Percentiles rank a stretch among this genome's conserved stretches.
These are phyloP conservation scores for Petrocephalus sullivani DNA, from an alignment of 2,797 vertebrate genomes.

Conservation along the genomic window DNA sequence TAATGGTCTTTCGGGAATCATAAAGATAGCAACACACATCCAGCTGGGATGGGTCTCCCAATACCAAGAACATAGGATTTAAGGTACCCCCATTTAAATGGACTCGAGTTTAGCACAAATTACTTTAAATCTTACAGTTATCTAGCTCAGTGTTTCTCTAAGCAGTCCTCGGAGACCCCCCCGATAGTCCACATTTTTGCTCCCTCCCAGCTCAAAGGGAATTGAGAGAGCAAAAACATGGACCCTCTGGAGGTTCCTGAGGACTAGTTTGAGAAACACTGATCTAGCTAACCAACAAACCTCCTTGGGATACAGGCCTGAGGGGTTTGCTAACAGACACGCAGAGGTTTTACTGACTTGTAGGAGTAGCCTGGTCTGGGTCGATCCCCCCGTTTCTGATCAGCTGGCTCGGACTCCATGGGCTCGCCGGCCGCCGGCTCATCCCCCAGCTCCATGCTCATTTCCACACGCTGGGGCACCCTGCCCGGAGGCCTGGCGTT, in stretches of 20 bases:
- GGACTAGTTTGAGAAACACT: too few relatives aligned
- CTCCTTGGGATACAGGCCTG: neutral
- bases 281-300: neutral
- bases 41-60: neutral
- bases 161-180: too few relatives aligned
- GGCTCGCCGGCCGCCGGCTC: slow-evolving; percentile 49
- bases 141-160: neutral
- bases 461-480: slow-evolving; percentile 36
- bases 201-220: too few relatives aligned
- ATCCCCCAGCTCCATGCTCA: slow-evolving; percentile 49
- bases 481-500: slow-evolving; percentile 37
- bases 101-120: neutral
- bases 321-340: neutral
- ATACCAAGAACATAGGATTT: neutral
- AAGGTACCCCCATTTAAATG: neutral
- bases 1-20: neutral
- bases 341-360: slow-evolving; percentile 50
- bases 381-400: neutral
- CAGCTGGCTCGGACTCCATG: slow-evolving; percentile 51
- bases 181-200: too few relatives aligned
- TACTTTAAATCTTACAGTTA: neutral
- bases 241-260: too few relatives aligned
- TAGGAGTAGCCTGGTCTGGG: slow-evolving; percentile 56
- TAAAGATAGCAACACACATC: neutral
- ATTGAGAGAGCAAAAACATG: too few relatives aligned